phyloP scores from a whole-genome alignment of 2,113 vertebrate species.

The Vimba vimba region DNA sequence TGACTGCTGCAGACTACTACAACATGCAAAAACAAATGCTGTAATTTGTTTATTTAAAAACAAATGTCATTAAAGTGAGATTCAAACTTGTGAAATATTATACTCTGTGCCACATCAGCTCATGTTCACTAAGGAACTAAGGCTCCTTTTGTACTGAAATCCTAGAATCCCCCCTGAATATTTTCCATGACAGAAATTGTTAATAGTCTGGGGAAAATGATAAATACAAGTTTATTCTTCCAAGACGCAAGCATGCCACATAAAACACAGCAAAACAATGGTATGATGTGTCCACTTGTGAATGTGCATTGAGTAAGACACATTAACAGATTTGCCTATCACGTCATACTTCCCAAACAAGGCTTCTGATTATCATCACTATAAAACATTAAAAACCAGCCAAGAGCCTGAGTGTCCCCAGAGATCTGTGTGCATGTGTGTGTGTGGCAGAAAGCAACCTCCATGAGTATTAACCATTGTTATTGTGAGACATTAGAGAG shows the following conservation, averaged over 20 bases:
- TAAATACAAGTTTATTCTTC: neutral
- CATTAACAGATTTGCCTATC: conserved; percentile 63
- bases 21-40: neutral
- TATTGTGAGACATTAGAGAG: neutral
- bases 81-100: neutral
- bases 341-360: conserved; percentile 42
- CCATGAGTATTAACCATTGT: neutral
- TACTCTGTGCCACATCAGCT: neutral
- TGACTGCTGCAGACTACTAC: neutral
- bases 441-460: neutral
- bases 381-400: conserved; percentile 14
- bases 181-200: neutral
- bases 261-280: conserved; percentile 27
- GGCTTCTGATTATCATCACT: neutral
- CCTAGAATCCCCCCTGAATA: neutral
- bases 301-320: conserved; percentile 50
- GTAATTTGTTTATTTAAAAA: neutral
- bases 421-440: neutral
- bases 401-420: neutral
- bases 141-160: neutral
- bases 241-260: neutral
- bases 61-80: neutral
- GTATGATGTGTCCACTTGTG: conserved; percentile 46
- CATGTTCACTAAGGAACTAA: neutral
- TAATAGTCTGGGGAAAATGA: neutral